Evolutionary conservation across 2,888 invertebrate genomes (phyloP).

Genomic region (Leptogaster cylindrica): DNA sequence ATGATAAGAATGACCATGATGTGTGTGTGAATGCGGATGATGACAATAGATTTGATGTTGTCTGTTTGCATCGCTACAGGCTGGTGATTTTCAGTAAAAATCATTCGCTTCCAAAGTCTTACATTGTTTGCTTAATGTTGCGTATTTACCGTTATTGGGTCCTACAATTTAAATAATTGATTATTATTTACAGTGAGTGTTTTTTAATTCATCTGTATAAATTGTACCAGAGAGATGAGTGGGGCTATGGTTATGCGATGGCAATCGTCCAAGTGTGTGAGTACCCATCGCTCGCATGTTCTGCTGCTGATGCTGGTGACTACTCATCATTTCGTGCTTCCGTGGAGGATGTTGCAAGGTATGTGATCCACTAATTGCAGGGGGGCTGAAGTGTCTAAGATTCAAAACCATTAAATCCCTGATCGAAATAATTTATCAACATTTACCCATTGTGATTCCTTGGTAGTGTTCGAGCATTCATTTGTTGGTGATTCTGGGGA

Average conservation of each 20-base stretch:
- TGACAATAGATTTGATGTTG: constrained; percentile 62
- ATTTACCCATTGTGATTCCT: constrained; percentile 63
- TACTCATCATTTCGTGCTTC: constrained; percentile 63
- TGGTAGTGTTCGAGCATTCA: constrained; percentile 63
- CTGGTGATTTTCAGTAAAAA: constrained; percentile 88
- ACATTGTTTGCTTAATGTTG: constrained; percentile 94
- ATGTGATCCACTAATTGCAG: constrained; percentile 62
- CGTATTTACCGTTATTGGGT: constrained; percentile 87
- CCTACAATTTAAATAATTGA: constrained; percentile 61
- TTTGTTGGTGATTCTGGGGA: constrained; percentile 63
- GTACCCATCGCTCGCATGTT: constrained; percentile 65
- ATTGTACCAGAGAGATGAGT: constrained; percentile 62
- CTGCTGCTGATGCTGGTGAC: constrained; percentile 63
- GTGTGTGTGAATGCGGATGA: constrained; percentile 62
- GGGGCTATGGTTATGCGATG: constrained; percentile 69
- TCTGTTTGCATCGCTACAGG: constrained; percentile 60
- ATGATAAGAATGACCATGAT: constrained; percentile 65
- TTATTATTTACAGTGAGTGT: too few relatives aligned
- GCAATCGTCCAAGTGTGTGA: constrained; percentile 73
- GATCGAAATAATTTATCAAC: constrained; percentile 34
- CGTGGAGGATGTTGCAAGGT: constrained; percentile 61
- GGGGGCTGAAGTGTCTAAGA: constrained; percentile 61
- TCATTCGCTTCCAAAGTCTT: constrained; percentile 92
- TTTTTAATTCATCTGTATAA: too few relatives aligned
- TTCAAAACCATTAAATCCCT: not conserved